These are phyloP conservation scores for Drosophila simulans DNA, from an alignment of 1,140 invertebrate species.

Conservation along the genomic window DNA sequence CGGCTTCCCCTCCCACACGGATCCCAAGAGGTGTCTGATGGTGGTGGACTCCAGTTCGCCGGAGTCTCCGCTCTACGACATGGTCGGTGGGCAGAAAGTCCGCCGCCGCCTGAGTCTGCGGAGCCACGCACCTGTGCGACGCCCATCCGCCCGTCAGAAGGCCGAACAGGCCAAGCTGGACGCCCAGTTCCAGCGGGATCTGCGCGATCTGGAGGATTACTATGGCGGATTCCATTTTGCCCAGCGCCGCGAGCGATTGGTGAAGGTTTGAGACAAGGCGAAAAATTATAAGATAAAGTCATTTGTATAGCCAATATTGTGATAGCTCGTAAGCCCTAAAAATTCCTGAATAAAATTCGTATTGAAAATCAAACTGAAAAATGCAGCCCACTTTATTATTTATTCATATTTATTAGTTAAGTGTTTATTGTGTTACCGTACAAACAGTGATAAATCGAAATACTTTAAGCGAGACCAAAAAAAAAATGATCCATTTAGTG, in stretches of 20 bases:
- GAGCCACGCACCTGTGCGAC: slow-evolving; percentile 23
- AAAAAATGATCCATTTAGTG: not conserved
- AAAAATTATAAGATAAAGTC: not conserved
- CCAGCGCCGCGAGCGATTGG: slow-evolving; percentile 51
- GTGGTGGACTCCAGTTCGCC: not conserved
- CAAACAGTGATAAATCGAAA: too few relatives aligned
- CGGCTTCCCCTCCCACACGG: slow-evolving; percentile 71
- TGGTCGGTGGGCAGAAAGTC: slow-evolving; percentile 27
- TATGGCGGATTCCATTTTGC: slow-evolving; percentile 71
- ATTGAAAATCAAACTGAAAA: not conserved
- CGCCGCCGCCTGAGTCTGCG: slow-evolving; percentile 56
- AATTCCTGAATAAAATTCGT: slow-evolving; percentile 45
- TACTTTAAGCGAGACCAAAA: too few relatives aligned
- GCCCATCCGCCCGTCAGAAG: slow-evolving; percentile 43
- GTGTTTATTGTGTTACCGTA: too few relatives aligned
- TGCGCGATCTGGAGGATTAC: slow-evolving; percentile 69
- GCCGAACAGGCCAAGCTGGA: slow-evolving; percentile 54
- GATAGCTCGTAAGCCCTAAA: slow-evolving; percentile 50
- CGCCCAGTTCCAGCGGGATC: slow-evolving; percentile 55
- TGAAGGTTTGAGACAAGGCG: slow-evolving; percentile 4
- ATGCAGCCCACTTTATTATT: not conserved
- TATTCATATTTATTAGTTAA: not conserved
- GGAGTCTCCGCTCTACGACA: slow-evolving; percentile 46
- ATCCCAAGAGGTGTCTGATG: slow-evolving; percentile 39
- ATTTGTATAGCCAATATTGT: slow-evolving; percentile 38